Base-by-base conservation (phyloP, 2,888 invertebrate species). In the Drosophila subquinaria region DNA sequence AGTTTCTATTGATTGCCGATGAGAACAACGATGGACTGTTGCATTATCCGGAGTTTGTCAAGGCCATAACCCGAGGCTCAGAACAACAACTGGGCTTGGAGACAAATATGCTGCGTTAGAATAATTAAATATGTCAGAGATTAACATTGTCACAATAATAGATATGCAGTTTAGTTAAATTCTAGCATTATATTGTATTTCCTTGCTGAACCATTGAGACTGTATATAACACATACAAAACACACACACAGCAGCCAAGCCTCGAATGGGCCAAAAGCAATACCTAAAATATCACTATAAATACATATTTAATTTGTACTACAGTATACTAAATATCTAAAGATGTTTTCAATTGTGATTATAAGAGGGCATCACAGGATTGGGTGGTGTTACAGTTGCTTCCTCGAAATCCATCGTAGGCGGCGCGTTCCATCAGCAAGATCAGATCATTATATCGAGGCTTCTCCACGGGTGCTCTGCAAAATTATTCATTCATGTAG, bases 11-110 rank as follows among this genome's bases (percentile, higher is more conserved):
- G 64, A 95, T 96, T 72, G 98, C 98, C 85, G 98, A 98, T 92
- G 93, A 95, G 0, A 96, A 98, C 91, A 95, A 95, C 42, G 98
- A 98, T 89, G 98, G 98, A 0, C 97, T 95, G 90, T 93, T 98
- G 38, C 97, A 96, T 69, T 98, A 98, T 91, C 94, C 96, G 0
- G 98, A 98, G 91, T 97, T 96, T 89, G 94, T 94, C 1, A 92
- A 91, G 68, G 93, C 93, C 13, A 90, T 91, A 0, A 80, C 86
- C 17, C 85, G 87, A 0, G 72, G 68, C 79, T 68, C 76, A 69
- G 89, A 87, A 35, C 87, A 74, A 4, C 30, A 74, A 4, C 30
- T 81, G 33, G 55, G 52, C 15, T 4, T 84, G 6, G 84, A 87
- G 23, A 48, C 63, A 0, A 85, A 85, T 45, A 72, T 72, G 40